Evolutionary conservation across 1,140 invertebrate genomes (phyloP).

Genomic region (Ostrea denselamellosa): DNA sequence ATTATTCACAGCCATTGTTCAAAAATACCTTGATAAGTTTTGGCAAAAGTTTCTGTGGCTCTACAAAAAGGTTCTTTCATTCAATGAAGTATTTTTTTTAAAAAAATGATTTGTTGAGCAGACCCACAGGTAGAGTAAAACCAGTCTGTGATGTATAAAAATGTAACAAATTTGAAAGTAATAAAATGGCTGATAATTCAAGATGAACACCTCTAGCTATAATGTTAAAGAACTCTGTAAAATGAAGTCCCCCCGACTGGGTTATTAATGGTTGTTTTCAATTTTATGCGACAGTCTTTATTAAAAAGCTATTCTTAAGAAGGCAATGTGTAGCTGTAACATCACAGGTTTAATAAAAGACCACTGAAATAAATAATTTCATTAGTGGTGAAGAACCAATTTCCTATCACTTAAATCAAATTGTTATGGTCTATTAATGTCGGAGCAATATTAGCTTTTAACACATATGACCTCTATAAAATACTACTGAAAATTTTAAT

Average conservation of each 20-base stretch:
- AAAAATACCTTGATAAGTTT: background rate
- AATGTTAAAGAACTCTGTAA: background rate
- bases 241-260: background rate
- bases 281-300: slow-evolving; percentile 23
- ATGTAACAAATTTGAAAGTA: background rate
- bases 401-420: too few species aligned
- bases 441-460: too few species aligned
- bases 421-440: too few species aligned
- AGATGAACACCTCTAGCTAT: background rate
- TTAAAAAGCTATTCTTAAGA: background rate
- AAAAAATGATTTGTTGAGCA: background rate
- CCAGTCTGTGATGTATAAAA: background rate
- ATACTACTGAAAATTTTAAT: too few species aligned
- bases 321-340: too few species aligned
- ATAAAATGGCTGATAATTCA: background rate
- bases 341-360: too few species aligned
- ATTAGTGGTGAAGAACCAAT: too few species aligned
- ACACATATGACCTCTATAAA: too few species aligned
- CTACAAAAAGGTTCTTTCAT: background rate
- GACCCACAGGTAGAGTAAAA: background rate
- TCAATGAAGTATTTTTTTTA: background rate
- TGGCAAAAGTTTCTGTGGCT: background rate
- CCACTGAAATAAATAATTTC: too few species aligned
- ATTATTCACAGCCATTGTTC: slow-evolving; percentile 23
- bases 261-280: background rate